A percentile compares a stretch with the other conserved stretches of the same genome.
phyloP scores from a whole-genome alignment of 2,113 vertebrate genomes.

The Canis aureus region DNA sequence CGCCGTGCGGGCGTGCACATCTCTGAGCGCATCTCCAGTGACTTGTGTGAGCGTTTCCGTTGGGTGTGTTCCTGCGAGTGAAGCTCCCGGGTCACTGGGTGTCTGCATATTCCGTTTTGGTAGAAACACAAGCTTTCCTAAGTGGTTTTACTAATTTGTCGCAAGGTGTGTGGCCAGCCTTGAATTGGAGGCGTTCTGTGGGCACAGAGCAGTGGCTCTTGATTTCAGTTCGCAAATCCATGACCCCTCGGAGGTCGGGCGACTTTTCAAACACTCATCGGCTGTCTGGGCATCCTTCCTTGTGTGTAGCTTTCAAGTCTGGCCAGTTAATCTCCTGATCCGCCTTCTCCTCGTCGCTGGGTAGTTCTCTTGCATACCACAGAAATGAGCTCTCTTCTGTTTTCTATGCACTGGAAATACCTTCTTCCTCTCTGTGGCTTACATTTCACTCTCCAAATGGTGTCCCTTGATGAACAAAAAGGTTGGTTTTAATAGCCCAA shows the following conservation, averaged over 20 bases:
- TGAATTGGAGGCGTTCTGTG: too few species aligned
- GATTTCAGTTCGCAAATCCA: background rate
- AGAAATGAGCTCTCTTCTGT: background rate
- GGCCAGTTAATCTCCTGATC: background rate
- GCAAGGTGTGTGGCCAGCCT: background rate
- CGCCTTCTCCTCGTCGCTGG: background rate
- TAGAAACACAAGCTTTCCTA: background rate
- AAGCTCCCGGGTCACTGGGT: fast-evolving
- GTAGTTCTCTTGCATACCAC: too few species aligned
- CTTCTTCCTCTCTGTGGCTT: too few species aligned
- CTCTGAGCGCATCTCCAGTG: background rate
- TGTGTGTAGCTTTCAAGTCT: too few species aligned
- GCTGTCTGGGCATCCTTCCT: background rate
- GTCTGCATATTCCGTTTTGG: fast-evolving
- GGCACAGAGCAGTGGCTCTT: background rate
- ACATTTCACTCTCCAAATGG: background rate
- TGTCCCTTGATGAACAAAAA: background rate
- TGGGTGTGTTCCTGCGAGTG: background rate
- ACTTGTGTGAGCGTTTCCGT: too few species aligned
- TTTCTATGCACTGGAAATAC: too few species aligned
- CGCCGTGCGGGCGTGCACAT: fast-evolving
- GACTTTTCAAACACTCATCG: fast-evolving
- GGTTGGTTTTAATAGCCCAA: background rate
- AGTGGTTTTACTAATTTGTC: too few species aligned
- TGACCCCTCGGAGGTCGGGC: background rate